Evolutionary conservation across 1,140 invertebrate genomes (phyloP), one percentile per base, ranked within the genome.

Genomic region (Heliconius nattereri): DNA sequence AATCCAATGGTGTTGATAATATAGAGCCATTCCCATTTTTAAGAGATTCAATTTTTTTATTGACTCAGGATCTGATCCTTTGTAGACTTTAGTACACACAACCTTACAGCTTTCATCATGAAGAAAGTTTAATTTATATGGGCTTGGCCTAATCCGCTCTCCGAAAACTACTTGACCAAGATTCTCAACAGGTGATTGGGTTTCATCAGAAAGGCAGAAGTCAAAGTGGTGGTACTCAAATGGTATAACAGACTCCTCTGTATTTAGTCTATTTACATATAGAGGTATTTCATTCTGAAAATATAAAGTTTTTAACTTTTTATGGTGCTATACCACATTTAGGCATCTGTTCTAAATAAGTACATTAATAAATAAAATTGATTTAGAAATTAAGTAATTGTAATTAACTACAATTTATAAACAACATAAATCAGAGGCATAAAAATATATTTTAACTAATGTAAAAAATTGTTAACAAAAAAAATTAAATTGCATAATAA

Each of bases 1-100:
- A 87, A 98, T 98, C 98, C 99, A 99, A 94, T 99, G 99, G 94
- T 99, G 99, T 86, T 99, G 98, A 95, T 99, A 99, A 94, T 99
- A 99, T n/a, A 99, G 95, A 83, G 97, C 97, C 95, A 99, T 99
- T 81, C 98, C 99, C 94, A 97, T 97, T 90, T 97, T 97, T 74
- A 99, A 94, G 11, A 97, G 96, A 76, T 97, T 96, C 76, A 99
- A 94, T 83, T 97, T 97, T 72, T 96, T 96, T 54, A 96, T 95
- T 71, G 96, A 95, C 2, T 96, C 95, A 70, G 95, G 90, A 81
- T 97, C 95, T 8, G 95, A 95, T 5, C 95, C 96, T 54, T 95
- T 95, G 89, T 99, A 99, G 1, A 87, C 95, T 89, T 97, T 98
- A 3, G 89, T 86, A 90, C 98, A 99, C 35, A 97, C 95, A 77